phyloP scores from a whole-genome alignment of 2,888 invertebrate species.

The Aphodius sticticus region DNA sequence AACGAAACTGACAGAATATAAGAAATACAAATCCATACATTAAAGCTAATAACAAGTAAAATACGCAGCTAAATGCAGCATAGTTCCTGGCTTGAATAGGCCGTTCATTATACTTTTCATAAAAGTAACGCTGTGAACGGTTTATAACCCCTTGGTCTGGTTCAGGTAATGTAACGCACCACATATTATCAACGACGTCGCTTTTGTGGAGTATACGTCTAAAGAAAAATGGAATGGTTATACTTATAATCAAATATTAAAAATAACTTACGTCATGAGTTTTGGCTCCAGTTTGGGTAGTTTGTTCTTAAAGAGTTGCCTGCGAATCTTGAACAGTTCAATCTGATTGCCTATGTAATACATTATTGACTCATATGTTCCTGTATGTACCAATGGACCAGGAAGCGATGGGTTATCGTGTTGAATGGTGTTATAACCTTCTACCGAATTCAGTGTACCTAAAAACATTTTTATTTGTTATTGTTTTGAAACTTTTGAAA shows the following conservation, averaged over 20 bases:
- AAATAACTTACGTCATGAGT: constrained; percentile 54
- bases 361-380: constrained; percentile 90
- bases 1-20: constrained; percentile 66
- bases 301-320: constrained; percentile 71
- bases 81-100: constrained; percentile 85
- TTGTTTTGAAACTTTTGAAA: too few relatives aligned
- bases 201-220: constrained; percentile 41
- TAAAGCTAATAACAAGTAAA: constrained; percentile 61
- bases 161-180: constrained; percentile 77
- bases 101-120: constrained; percentile 70
- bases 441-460: constrained; percentile 80
- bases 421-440: constrained; percentile 64
- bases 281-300: constrained; percentile 72
- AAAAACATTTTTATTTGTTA: too few relatives aligned
- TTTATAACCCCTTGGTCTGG: constrained; percentile 82
- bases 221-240: constrained; percentile 18
- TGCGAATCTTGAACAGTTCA: constrained; percentile 72
- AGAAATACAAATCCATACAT: constrained; percentile 69
- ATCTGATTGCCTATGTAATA: constrained; percentile 72
- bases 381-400: constrained; percentile 75
- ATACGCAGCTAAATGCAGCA: constrained; percentile 60
- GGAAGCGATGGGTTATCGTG: too few relatives aligned
- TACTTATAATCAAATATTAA: background rate
- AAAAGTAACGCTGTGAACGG: constrained; percentile 81
- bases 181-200: constrained; percentile 36